A percentile compares a stretch with the other conserved stretches of the same genome.
Evolutionary conservation across 2,113 vertebrate genomes (phyloP).

Genomic region (Nibea albiflora): DNA sequence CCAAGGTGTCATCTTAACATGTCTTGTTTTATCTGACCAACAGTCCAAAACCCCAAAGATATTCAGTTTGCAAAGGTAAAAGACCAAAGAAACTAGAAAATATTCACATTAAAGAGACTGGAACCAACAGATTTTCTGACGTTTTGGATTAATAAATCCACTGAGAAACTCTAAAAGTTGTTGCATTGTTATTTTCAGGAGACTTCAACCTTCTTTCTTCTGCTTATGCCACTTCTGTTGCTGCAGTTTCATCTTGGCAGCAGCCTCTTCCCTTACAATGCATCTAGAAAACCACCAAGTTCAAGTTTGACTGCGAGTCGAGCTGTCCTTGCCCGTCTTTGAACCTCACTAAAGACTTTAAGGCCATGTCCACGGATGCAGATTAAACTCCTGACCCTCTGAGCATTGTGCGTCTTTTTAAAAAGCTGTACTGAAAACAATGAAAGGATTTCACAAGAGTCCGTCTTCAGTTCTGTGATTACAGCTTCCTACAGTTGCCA

Average conservation of each 20-base stretch:
- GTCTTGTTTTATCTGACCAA: too few species aligned
- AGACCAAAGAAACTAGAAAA: too few species aligned
- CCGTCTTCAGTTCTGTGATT: constrained; percentile 8
- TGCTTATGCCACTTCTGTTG: too few species aligned
- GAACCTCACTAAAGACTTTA: constrained; percentile 13
- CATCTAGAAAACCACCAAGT: neutral
- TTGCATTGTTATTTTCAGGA: too few species aligned
- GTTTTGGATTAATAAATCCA: too few species aligned
- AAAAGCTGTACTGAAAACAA: neutral
- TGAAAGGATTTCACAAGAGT: constrained; percentile 8
- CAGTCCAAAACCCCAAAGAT: too few species aligned
- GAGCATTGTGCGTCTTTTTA: neutral
- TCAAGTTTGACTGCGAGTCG: neutral
- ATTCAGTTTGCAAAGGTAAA: neutral
- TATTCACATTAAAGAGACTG: neutral
- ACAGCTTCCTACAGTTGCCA: constrained; percentile 19
- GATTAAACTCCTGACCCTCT: constrained; percentile 38
- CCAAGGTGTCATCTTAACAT: too few species aligned
- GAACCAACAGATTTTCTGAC: neutral
- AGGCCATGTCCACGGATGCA: constrained; percentile 13
- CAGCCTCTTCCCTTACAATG: neutral
- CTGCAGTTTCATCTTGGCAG: neutral
- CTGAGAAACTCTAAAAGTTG: too few species aligned
- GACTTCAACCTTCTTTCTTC: too few species aligned
- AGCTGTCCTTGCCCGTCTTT: neutral